Evolutionary conservation across 2,113 vertebrate species (phyloP), one percentile per base, ranked within the genome.

Genomic region (Ammodytes dubius): DNA sequence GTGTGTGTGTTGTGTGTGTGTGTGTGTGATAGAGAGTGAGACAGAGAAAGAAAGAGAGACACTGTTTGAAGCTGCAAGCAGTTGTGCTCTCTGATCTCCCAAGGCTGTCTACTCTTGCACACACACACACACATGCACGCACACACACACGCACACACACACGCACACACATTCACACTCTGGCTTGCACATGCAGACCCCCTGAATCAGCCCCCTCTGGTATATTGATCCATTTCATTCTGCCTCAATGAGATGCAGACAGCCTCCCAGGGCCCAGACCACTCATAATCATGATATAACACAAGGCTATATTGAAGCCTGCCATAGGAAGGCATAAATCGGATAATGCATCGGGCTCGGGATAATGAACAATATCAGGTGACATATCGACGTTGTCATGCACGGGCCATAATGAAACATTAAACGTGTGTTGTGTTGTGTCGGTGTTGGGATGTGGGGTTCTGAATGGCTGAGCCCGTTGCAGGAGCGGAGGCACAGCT

Each of bases 161-260:
- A 50, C 49, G 17, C 56, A 57, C 68, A 54, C 58, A 40, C 58
- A 59, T 54, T 60, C 57, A 71, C 67, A 43, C 70, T 4, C 39
- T 63, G 78, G 40, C 74, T 57, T 57, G 35, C 79, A 88, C 83
- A 88, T 80, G 67, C 81, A 79, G 64, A 84, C 79, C 82, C 85
- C 86, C 84, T 70, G 79, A 92, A 91, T 81, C 87, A 82, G 74
- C 80, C 85, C 85, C 82, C 87, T 85, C 88, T 84, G 89, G 87
- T 92, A 91, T 94, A 95, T 95, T 89, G 95, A 95, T 94, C 93
- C 89, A 87, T 85, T 93, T 93, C 84, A 91, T 94, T 91, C 85
- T 87, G 75, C 54, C 60, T 77, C 82, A 93, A 94, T 94, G 94
- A 94, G 94, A 94, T 93, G 90, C 92, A 93, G 93, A 94, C 92